Conservation (phyloP, 2,113 vertebrate species). For the Centrocercus urophasianus region DNA sequence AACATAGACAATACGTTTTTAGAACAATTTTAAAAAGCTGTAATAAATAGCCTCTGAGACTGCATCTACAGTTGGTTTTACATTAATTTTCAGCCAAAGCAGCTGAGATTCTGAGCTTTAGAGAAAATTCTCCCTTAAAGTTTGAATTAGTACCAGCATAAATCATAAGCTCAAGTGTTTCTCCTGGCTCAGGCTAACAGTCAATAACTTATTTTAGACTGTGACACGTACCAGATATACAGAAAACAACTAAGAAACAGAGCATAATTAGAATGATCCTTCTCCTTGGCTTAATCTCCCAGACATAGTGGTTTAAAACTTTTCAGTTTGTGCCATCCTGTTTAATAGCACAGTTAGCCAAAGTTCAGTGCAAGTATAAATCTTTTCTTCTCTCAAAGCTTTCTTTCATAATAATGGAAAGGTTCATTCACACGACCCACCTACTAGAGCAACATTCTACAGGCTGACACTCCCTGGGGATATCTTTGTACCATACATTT, state of each 20-base stretch:
- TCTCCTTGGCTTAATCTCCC: neutral
- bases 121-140: neutral
- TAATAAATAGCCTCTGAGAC: neutral
- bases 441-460: neutral
- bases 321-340: neutral
- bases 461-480: constrained; percentile 42
- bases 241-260: neutral
- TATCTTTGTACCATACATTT: constrained; percentile 27
- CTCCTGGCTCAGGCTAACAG: neutral
- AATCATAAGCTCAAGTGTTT: neutral
- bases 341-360: neutral
- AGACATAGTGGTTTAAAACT: neutral
- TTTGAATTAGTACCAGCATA: neutral
- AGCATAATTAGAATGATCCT: neutral
- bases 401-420: constrained; percentile 32
- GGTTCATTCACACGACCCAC: constrained; percentile 24
- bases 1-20: neutral
- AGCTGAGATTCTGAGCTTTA: neutral
- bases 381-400: constrained; percentile 1
- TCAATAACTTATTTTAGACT: neutral
- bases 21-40: neutral
- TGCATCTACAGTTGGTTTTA: neutral
- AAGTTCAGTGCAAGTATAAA: neutral
- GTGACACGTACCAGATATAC: neutral
- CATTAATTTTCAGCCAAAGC: neutral